Percentiles rank a stretch among this genome's conserved stretches.
These are phyloP conservation scores for Laothoe populi DNA, from an alignment of 2,888 invertebrate species.

Conservation along the genomic window DNA sequence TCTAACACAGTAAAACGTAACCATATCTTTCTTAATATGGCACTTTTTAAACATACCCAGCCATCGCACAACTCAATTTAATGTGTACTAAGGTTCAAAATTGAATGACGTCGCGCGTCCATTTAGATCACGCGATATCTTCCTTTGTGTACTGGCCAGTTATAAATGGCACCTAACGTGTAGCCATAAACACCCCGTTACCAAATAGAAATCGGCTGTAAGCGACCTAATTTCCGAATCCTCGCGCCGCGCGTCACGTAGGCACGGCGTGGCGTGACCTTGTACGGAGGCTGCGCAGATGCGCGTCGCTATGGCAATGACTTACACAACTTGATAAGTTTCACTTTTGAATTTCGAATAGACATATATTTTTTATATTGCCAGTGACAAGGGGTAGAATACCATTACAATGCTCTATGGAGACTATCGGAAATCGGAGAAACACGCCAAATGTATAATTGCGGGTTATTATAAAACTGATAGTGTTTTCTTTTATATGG, in stretches of 20 bases:
- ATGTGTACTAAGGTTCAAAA: neutral
- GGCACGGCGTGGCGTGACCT: conserved; percentile 40
- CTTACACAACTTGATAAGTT: neutral
- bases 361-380: neutral
- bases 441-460: too few relatives aligned
- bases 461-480: too few relatives aligned
- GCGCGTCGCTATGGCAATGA: neutral
- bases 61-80: too few relatives aligned
- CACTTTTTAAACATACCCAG: too few relatives aligned
- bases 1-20: too few relatives aligned
- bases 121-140: neutral
- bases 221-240: conserved; percentile 24
- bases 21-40: too few relatives aligned
- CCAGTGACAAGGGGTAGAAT: neutral
- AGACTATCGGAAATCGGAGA: too few relatives aligned
- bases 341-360: conserved; percentile 8
- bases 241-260: conserved; percentile 37
- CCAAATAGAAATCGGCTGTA: neutral
- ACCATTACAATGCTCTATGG: neutral
- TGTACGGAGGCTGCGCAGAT: conserved; percentile 42
- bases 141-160: neutral
- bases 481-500: neutral
- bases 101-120: neutral
- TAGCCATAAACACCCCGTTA: conserved; percentile 9
- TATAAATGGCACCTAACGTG: neutral